Percentiles rank a stretch among this genome's conserved stretches.
Conservation (phyloP, 1,140 invertebrate genomes). For the Drosophila sproati region DNA sequence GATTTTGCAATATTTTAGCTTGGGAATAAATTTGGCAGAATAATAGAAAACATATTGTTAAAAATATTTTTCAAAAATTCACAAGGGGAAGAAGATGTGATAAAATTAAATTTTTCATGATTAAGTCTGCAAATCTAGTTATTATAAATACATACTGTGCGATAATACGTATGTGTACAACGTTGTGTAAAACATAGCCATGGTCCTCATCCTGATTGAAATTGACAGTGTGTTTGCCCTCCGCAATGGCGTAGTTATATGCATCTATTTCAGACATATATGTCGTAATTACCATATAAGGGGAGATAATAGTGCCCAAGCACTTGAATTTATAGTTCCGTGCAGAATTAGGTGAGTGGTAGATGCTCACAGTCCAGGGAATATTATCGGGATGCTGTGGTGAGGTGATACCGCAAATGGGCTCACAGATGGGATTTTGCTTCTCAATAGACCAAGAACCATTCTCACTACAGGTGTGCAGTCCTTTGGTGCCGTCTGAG, state of each 20-base stretch:
- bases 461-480: slow-evolving; percentile 7
- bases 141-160: neutral
- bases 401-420: slow-evolving; percentile 21
- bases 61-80: neutral
- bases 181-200: slow-evolving; percentile 4
- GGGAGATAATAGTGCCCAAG: slow-evolving; percentile 6
- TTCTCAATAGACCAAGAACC: slow-evolving; percentile 4
- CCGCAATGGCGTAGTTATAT: neutral
- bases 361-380: slow-evolving; percentile 56
- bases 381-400: neutral
- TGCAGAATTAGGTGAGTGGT: neutral
- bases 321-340: slow-evolving; percentile 48
- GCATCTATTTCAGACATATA: neutral
- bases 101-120: too few relatives aligned
- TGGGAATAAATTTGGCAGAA: neutral
- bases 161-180: neutral
- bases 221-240: neutral
- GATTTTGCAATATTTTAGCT: too few relatives aligned
- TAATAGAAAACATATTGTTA: neutral
- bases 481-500: neutral
- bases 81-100: too few relatives aligned
- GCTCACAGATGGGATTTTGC: slow-evolving; percentile 15
- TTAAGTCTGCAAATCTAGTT: too few relatives aligned
- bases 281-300: neutral
- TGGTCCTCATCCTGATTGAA: neutral